These are phyloP conservation scores for Podarcis siculus DNA, from an alignment of 2,797 vertebrate genomes.

Conservation along the genomic window DNA sequence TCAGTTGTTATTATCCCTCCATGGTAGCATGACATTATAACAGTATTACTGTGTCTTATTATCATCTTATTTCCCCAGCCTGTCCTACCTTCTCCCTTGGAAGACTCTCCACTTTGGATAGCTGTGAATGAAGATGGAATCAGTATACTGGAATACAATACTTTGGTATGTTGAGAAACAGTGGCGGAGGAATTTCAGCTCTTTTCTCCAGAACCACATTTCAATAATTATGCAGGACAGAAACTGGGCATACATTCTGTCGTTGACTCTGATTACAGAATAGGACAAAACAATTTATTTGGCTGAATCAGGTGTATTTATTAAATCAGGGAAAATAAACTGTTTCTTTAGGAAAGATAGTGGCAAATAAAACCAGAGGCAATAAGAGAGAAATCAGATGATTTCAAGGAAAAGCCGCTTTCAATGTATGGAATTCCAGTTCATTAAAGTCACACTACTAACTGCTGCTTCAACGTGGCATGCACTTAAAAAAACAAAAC, in stretches of 20 bases:
- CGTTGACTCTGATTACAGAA: conserved; percentile 31
- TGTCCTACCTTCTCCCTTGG: conserved; percentile 80
- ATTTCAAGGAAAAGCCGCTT: neutral
- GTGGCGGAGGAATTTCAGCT: conserved; percentile 22
- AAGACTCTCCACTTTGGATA: conserved; percentile 88
- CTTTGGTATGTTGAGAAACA: conserved; percentile 83
- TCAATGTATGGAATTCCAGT: neutral
- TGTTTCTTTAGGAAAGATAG: conserved; percentile 3
- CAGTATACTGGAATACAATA: conserved; percentile 87
- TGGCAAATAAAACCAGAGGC: neutral
- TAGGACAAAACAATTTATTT: conserved; percentile 36
- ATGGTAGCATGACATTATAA: conserved; percentile 15
- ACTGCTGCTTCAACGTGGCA: neutral
- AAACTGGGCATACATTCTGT: conserved; percentile 23
- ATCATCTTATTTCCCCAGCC: conserved; percentile 77
- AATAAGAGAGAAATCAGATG: conserved; percentile 4
- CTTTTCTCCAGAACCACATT: conserved; percentile 27
- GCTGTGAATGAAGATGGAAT: conserved; percentile 94
- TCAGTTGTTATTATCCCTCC: neutral
- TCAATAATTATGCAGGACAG: neutral
- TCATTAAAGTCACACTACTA: neutral
- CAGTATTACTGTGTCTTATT: conserved; percentile 16
- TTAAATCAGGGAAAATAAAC: neutral
- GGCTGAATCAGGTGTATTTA: neutral
- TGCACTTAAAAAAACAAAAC: too few relatives aligned